A percentile compares a stretch with the other conserved stretches of the same genome.
Conservation (phyloP, 1,140 invertebrate species). For the Ostrea edulis region DNA sequence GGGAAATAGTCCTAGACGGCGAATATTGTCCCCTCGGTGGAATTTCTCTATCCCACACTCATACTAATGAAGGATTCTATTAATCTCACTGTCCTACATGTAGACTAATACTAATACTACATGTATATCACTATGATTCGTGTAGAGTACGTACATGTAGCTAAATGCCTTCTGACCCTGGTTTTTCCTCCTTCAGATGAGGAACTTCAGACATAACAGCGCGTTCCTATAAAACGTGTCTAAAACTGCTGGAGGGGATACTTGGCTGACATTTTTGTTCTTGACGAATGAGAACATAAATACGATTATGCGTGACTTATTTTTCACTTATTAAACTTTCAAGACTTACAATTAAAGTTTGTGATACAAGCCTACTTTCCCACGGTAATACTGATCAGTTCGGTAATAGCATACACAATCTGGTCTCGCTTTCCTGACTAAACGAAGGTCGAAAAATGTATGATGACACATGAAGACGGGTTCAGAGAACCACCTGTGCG, state of each 20-base stretch:
- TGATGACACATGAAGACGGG: slow-evolving; percentile 28
- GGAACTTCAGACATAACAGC: too few species aligned
- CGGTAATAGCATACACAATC: neutral
- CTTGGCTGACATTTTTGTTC: neutral
- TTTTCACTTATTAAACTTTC: slow-evolving; percentile 10
- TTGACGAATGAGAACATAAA: neutral
- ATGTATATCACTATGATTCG: too few species aligned
- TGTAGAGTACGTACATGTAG: too few species aligned
- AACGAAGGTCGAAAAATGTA: neutral
- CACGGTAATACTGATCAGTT: neutral
- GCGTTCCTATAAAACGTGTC: too few species aligned
- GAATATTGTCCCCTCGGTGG: too few species aligned
- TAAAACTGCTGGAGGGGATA: neutral
- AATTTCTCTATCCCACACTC: too few species aligned
- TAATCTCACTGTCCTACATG: too few species aligned
- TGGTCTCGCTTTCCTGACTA: neutral
- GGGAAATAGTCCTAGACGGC: too few species aligned
- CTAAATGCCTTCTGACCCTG: too few species aligned
- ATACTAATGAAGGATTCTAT: too few species aligned
- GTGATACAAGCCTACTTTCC: neutral
- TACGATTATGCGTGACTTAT: neutral
- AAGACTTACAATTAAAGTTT: neutral
- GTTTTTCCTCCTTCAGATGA: too few species aligned
- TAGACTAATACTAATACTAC: too few species aligned
- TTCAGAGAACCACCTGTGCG: neutral